Percentiles rank a stretch among this genome's conserved stretches.
Conservation (phyloP, 2,888 invertebrate species). For the Boloria selene region DNA sequence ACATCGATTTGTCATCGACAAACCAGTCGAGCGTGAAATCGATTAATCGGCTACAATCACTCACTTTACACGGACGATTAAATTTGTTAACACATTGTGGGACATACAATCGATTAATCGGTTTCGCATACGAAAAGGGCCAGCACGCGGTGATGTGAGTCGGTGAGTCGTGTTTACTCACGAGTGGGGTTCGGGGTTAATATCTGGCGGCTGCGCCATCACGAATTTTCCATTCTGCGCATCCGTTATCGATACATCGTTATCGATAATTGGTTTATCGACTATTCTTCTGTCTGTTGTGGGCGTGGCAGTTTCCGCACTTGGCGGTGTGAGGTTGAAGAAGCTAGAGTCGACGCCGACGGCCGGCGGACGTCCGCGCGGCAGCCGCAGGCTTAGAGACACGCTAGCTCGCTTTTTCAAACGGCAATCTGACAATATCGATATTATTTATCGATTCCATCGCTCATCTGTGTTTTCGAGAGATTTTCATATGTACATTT, state of each 20-base stretch:
- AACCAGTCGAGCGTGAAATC: constrained; percentile 34
- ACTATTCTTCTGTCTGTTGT: constrained; percentile 51
- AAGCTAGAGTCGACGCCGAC: constrained; percentile 66
- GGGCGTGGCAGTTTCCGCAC: constrained; percentile 71
- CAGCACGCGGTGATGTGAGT: constrained; percentile 53
- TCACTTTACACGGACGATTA: constrained; percentile 5
- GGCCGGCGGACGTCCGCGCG: constrained; percentile 71
- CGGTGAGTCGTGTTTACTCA: constrained; percentile 68
- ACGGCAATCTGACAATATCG: constrained; percentile 76
- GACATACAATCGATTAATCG: constrained; percentile 31
- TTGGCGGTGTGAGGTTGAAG: constrained; percentile 76
- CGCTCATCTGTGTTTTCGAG: neutral
- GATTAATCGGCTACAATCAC: constrained; percentile 28
- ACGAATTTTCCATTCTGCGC: constrained; percentile 50
- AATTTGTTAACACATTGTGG: neutral
- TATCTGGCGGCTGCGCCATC: constrained; percentile 63
- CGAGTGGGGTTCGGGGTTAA: constrained; percentile 77
- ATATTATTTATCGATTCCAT: constrained; percentile 40
- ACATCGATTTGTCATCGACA: constrained; percentile 34
- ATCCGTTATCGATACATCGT: constrained; percentile 34
- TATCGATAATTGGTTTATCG: constrained; percentile 36
- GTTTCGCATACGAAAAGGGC: constrained; percentile 41
- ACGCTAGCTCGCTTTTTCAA: constrained; percentile 74
- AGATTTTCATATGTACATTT: neutral
- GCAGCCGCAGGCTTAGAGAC: constrained; percentile 69